Evolutionary conservation across 2,113 vertebrate species (phyloP), one percentile per base, ranked within the genome.

Genomic region (Trogon surrucura): DNA sequence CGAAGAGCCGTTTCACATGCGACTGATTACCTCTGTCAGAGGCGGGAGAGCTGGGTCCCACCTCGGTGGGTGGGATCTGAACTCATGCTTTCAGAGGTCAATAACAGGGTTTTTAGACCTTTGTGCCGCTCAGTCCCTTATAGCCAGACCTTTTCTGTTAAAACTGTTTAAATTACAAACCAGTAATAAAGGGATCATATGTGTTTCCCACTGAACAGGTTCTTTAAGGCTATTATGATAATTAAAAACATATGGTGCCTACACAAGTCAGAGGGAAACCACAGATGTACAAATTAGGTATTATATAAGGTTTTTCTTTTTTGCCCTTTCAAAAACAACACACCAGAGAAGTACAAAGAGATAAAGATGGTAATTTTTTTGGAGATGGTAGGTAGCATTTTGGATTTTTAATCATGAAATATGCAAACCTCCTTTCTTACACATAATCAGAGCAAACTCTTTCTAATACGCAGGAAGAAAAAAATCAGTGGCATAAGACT

Each of bases 211-310:
- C 96, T 89, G 97, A 99, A 98, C 98, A 98, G 98, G 98, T 99
- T 99, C 98, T 98, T 98, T 98, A 98, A 98, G 98, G 98, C 98
- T 98, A 98, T 98, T 98, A 98, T 96, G 98, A 98, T 98, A 98
- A 99, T 99, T 99, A 99, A 99, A 99, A 98, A 98, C 99, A 99
- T 98, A 99, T 98, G 99, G 98, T 96, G 97, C 98, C 97, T 97
- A 95, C 93, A 96, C 97, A 96, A 98, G 97, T 97, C 97, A 95
- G 96, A 97, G 97, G 97, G 96, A 98, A 97, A 97, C 97, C 96
- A 54, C 98, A 99, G 98, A 99, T 99, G 98, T 98, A 98, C 97
- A 98, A 98, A 99, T 99, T 98, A 98, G 97, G 98, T 98, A 98
- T 98, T 98, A 98, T 97, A 98, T 98, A 98, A 98, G 97, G 97